Conservation (phyloP, 2,113 vertebrate genomes). For the Platysteira castanea region DNA sequence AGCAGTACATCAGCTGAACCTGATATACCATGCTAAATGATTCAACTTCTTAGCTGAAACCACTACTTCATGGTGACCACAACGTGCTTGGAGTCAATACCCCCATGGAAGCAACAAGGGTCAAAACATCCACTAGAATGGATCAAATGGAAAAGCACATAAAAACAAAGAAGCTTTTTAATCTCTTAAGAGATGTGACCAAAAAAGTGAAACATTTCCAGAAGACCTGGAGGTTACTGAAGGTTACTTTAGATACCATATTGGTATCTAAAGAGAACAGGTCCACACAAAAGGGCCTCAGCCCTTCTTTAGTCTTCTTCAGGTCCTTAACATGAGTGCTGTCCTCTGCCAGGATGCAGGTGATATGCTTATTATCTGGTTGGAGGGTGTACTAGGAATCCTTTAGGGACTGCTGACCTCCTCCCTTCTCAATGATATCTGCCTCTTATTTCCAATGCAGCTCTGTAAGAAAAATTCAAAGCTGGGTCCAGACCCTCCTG, state of each 20-base stretch:
- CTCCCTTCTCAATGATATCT: not conserved
- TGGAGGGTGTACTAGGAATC: not conserved
- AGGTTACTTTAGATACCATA: not conserved
- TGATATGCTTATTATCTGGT: not conserved
- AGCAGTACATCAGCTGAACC: not conserved
- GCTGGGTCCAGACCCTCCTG: not conserved
- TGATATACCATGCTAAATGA: rapidly evolving
- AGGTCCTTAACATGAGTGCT: not conserved
- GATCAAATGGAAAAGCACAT: not conserved
- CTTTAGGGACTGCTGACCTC: not conserved
- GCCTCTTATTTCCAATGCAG: not conserved
- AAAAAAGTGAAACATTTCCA: not conserved
- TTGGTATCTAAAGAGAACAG: not conserved
- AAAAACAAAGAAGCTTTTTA: not conserved
- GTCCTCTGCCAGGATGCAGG: not conserved
- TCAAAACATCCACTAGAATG: not conserved
- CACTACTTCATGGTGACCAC: not conserved
- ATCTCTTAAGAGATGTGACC: not conserved
- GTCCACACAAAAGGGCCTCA: not conserved
- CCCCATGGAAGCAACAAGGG: not conserved
- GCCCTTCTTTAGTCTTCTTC: not conserved
- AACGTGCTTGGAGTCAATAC: not conserved
- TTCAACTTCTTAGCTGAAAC: not conserved
- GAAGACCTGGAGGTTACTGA: not conserved
- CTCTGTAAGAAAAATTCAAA: not conserved